Evolutionary conservation across 2,888 invertebrate genomes (phyloP), one percentile per base, ranked within the genome.

Genomic region (Tetrapedia diversipes): DNA sequence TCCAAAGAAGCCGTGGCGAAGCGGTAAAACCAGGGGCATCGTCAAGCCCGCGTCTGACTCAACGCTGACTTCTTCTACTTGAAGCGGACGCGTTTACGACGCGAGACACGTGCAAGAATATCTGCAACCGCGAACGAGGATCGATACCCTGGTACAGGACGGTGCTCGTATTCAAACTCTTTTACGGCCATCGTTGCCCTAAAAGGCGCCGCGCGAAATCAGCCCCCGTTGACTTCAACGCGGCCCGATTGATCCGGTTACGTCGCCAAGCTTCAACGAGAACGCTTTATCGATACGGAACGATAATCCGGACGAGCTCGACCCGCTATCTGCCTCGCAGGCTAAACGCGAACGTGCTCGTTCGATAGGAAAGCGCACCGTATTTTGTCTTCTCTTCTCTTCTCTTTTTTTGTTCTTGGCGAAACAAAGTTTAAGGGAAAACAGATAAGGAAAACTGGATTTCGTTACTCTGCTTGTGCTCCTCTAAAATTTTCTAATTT

Each of bases 71-170:
- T 39, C 29, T 59, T 65, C 54, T 19, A 73, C 64, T 69, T 19
- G 19, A 24, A 51, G 29, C 59, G 49, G 53, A 54, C 49, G 60
- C 80, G 65, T 80, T 81, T 80, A 82, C 72, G 71, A 76, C 45
- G 59, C 72, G 64, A 69, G 83, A 83, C 83, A 81, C 84, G 73
- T 80, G 79, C 75, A 77, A 74, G 65, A 69, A 71, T 81, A 84
- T 84, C 80, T 73, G 81, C 70, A 72, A 41, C 74, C 70, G 70
- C 65, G 81, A 70, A 70, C 32, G 47, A 75, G n/a, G 74, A 83
- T 83, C 83, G 81, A 83, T 83, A 83, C 65, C 70, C 29, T 37
- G 67, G 45, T 19, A 67, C 64, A n/a, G n/a, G 67, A 68, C 68
- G 78, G 39, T 53, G 81, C 70, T 80, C 76, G 59, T 70, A 66